Evolutionary conservation across 1,140 invertebrate genomes (phyloP).

Genomic region (Monomorium pharaonis): DNA sequence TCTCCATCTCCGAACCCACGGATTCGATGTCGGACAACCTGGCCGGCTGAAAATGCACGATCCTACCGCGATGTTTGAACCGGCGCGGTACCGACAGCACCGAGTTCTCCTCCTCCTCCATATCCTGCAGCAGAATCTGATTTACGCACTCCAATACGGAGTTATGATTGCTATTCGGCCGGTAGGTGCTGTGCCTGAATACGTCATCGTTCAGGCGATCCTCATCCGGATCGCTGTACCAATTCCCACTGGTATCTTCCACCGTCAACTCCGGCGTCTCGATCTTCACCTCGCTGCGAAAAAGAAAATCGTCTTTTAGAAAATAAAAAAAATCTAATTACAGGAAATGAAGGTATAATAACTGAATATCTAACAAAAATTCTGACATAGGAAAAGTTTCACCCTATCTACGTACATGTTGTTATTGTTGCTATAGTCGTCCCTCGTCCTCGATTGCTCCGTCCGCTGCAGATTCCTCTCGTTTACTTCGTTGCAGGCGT

Average conservation of each 20-base stretch:
- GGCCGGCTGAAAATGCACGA: slow-evolving; percentile 83
- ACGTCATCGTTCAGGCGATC: slow-evolving; percentile 86
- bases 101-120: slow-evolving; percentile 85
- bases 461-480: slow-evolving; percentile 65
- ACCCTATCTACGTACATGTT: slow-evolving; percentile 64
- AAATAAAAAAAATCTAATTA: background rate
- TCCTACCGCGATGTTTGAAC: slow-evolving; percentile 82
- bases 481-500: slow-evolving; percentile 77
- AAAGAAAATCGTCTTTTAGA: slow-evolving; percentile 10
- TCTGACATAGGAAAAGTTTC: background rate
- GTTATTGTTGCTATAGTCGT: slow-evolving; percentile 72
- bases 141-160: slow-evolving; percentile 92
- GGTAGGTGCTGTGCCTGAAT: slow-evolving; percentile 81
- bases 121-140: slow-evolving; percentile 89
- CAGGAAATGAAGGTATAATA: background rate
- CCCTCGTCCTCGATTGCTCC: slow-evolving; percentile 10
- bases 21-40: slow-evolving; percentile 84
- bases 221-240: slow-evolving; percentile 91
- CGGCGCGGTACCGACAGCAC: slow-evolving; percentile 78
- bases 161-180: slow-evolving; percentile 87
- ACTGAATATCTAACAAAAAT: slow-evolving; percentile 6
- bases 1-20: slow-evolving; percentile 83
- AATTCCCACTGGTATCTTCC: slow-evolving; percentile 88
- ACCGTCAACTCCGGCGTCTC: slow-evolving; percentile 85
- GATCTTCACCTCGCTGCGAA: slow-evolving; percentile 81